Evolutionary conservation across 2,797 vertebrate species (phyloP).

Genomic region (Lithobates pipiens): DNA sequence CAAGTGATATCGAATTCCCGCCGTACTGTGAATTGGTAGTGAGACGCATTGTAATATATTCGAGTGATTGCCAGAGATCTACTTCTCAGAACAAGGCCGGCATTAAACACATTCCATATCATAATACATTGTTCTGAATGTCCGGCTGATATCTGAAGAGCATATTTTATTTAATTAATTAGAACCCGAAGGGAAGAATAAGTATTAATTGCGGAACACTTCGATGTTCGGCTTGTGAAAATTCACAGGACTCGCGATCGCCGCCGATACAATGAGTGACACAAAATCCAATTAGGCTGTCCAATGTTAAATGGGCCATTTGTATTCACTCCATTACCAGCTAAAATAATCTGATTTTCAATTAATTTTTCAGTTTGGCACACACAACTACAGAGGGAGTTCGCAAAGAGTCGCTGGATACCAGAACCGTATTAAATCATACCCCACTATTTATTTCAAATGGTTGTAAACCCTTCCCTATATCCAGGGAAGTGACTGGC

Average conservation of each 20-base stretch:
- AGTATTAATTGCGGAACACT: conserved; percentile 36
- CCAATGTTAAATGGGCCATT: conserved; percentile 41
- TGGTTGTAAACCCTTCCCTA: too few species aligned
- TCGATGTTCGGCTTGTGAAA: conserved; percentile 32
- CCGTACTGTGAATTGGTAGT: too few species aligned
- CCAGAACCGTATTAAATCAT: not conserved
- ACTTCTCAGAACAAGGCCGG: not conserved
- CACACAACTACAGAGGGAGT: not conserved
- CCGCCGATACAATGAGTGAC: conserved; percentile 7
- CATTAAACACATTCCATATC: not conserved
- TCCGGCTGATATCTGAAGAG: conserved; percentile 4
- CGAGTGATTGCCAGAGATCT: too few species aligned
- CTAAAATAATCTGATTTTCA: conserved; percentile 23
- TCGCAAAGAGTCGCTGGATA: not conserved
- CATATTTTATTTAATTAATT: conserved; percentile 37
- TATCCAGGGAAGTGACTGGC: too few species aligned
- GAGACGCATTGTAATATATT: too few species aligned
- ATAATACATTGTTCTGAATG: conserved; percentile 2
- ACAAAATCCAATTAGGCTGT: conserved; percentile 29
- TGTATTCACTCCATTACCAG: conserved; percentile 34
- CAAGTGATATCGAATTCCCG: too few species aligned
- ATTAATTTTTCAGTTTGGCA: conserved; percentile 11
- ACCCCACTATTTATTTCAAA: too few species aligned
- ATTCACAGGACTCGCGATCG: conserved; percentile 14
- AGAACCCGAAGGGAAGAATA: conserved; percentile 25